Evolutionary conservation across 1,140 invertebrate genomes (phyloP), one percentile per base, ranked within the genome.

Genomic region (Pantala flavescens): DNA sequence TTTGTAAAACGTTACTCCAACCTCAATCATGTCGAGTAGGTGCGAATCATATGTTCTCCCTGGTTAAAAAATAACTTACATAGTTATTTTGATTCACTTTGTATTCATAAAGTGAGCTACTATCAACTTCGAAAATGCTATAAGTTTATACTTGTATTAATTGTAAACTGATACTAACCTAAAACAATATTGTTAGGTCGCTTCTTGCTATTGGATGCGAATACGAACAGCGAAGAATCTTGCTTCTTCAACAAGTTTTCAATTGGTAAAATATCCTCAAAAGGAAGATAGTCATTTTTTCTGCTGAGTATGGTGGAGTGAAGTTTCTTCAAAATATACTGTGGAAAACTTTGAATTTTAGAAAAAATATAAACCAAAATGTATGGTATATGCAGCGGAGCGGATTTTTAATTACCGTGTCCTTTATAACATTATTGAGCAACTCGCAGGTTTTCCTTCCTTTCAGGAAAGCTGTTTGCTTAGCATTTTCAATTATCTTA

Each of bases 21-120:
- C 87, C 85, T 99, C 98, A 78, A 97, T 88, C 95, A 99, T 98
- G 81, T 99, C 98, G 63, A 99, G 84, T 28, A 99, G 82, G 71
- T 92, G 90, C 79, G 92, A 87, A 83, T 99, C 93, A 84, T 91
- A 98, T 78, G 93, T 91, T 78, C 98, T 86, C 2, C 90, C 89
- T 87, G 74, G 78, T 55, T 49, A 71, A 77, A 21, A 16, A 23
- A 63, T 7, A 72, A n/a, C 24, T 49, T 11, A 71, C 19, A 3
- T 74, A 3, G 43, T 24, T 10, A 49, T 70, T 55, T 28, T 36
- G 70, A 70, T 23, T 5, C 42, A 74, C 73, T 74, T 70, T 16
- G 9, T 11, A 11, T 49, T 9, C 28, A 75, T 43, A 77, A 72
- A n/a, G n/a, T n/a, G n/a, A n/a, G 19, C n/a, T 55, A 23, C 7